phyloP scores from a whole-genome alignment of 2,888 invertebrate genomes.

The Eupelmus urozonus region DNA sequence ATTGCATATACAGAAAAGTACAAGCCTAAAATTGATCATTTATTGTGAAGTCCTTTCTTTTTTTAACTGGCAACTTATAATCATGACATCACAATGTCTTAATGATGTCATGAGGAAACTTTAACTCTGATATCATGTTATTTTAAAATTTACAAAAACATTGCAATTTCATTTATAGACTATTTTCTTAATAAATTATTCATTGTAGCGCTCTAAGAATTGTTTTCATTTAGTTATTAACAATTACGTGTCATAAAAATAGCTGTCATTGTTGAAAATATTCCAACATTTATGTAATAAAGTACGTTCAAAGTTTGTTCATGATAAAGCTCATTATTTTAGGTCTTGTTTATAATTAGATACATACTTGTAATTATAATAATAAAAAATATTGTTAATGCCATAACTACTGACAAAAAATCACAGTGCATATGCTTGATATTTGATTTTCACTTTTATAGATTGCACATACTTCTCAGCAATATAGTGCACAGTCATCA shows the following conservation, averaged over 20 bases:
- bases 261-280: too few species aligned
- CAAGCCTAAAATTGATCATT: slow-evolving; percentile 33
- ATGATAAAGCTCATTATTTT: neutral
- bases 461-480: neutral
- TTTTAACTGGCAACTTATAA: neutral
- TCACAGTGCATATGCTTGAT: neutral
- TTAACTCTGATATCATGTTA: neutral
- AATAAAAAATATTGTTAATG: slow-evolving; percentile 10
- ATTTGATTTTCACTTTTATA: neutral
- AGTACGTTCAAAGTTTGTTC: neutral
- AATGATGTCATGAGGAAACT: neutral
- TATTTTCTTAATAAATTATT: neutral
- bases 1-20: slow-evolving; percentile 1
- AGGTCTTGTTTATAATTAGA: neutral
- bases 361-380: neutral
- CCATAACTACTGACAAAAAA: neutral
- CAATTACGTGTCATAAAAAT: too few species aligned
- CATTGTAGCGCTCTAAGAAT: too few species aligned
- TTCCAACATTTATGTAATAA: neutral
- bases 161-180: too few species aligned
- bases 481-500: neutral
- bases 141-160: neutral
- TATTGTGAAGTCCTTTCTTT: neutral
- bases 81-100: neutral
- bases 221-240: neutral